Evolutionary conservation across 2,113 vertebrate species (phyloP).

Genomic region (Pseudorectes ferrugineus): DNA sequence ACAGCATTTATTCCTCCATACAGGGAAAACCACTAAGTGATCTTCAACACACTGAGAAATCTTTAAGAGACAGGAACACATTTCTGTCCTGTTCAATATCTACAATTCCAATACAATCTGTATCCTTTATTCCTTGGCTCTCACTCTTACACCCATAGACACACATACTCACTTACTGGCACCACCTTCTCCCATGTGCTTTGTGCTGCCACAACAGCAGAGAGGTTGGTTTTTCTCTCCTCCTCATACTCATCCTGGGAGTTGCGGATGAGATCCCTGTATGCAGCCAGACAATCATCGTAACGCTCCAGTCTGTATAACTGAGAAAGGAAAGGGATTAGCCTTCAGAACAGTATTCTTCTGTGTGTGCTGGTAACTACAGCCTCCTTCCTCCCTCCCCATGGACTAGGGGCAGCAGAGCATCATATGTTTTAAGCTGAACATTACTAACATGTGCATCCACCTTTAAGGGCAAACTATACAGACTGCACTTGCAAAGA

Average conservation of each 20-base stretch:
- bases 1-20: neutral
- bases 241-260: conserved; percentile 99
- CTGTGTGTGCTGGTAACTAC: neutral
- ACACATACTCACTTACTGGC: conserved; percentile 72
- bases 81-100: neutral
- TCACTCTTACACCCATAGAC: neutral
- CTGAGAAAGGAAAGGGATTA: conserved; percentile 61
- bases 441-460: neutral
- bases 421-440: neutral
- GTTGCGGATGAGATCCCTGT: conserved; percentile 94
- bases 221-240: conserved; percentile 95
- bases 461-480: neutral
- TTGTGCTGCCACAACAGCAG: conserved; percentile 90
- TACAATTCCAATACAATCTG: neutral
- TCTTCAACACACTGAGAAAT: neutral
- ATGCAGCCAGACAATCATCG: conserved; percentile 86
- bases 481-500: neutral
- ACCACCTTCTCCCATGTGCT: conserved; percentile 89
- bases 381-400: neutral
- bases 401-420: neutral
- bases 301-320: conserved; percentile 93
- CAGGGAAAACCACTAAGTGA: neutral
- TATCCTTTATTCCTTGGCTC: neutral
- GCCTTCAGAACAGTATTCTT: neutral
- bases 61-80: neutral